Evolutionary conservation across 2,113 vertebrate species (phyloP).

Genomic region (Bucco capensis): DNA sequence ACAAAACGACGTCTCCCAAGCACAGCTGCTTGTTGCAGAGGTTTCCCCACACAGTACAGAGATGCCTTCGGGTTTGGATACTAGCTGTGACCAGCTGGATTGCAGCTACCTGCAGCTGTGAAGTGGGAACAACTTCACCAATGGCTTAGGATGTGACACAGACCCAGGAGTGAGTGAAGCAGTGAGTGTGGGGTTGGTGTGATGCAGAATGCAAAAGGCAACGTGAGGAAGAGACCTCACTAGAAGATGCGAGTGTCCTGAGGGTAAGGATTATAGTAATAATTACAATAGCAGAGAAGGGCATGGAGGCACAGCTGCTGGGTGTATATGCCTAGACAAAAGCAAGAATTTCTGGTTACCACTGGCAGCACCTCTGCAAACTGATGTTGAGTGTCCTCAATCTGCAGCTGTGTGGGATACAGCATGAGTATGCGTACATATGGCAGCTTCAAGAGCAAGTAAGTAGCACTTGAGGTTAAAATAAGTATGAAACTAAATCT

Average conservation of each 20-base stretch:
- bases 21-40: neutral
- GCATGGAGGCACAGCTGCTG: neutral
- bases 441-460: neutral
- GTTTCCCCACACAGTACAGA: neutral
- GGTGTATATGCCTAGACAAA: neutral
- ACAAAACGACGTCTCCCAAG: neutral
- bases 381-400: neutral
- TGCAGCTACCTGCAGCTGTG: neutral
- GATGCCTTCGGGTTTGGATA: neutral
- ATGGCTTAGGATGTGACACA: neutral
- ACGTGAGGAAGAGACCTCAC: neutral
- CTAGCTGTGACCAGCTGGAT: neutral
- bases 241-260: neutral
- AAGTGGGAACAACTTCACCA: neutral
- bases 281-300: neutral
- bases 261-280: neutral
- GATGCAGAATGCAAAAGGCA: neutral
- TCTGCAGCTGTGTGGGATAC: neutral
- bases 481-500: neutral
- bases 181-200: rapidly evolving
- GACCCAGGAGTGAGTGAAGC: neutral
- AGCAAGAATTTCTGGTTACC: neutral
- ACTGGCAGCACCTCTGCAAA: neutral
- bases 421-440: too few species aligned
- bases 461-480: neutral